These are phyloP conservation scores for Leptopilina myrica DNA, from an alignment of 2,888 invertebrate genomes.

Conservation along the genomic window DNA sequence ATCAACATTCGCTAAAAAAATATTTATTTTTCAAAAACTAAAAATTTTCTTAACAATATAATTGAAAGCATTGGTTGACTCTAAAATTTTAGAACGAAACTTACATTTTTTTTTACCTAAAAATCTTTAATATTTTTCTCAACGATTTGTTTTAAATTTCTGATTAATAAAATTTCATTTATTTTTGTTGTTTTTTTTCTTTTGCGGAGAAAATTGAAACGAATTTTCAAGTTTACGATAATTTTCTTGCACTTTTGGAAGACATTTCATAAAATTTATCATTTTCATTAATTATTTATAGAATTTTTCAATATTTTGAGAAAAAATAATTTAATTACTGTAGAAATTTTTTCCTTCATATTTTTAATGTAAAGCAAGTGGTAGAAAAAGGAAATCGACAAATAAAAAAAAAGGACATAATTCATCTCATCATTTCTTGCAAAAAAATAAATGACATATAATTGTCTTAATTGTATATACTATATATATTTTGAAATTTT, in stretches of 20 bases:
- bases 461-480: background rate
- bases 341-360: no score
- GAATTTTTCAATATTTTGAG: background rate
- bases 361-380: no score
- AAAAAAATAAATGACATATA: conserved; percentile 11
- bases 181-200: background rate
- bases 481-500: background rate
- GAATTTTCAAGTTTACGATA: no score
- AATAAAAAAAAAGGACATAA: no score
- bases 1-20: conserved; percentile 10
- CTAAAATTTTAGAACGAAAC: no score
- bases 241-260: background rate
- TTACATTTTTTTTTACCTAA: no score
- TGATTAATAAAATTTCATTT: background rate
- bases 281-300: background rate
- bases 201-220: background rate
- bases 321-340: no score
- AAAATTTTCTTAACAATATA: background rate
- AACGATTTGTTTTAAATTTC: no score
- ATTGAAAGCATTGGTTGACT: no score
- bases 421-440: background rate
- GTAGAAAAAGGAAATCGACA: no score
- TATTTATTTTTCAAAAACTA: conserved; percentile 17
- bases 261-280: background rate
- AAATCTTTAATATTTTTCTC: no score